These are phyloP conservation scores for Apodemia zela DNA, from an alignment of 2,888 invertebrate genomes.

Conservation along the genomic window DNA sequence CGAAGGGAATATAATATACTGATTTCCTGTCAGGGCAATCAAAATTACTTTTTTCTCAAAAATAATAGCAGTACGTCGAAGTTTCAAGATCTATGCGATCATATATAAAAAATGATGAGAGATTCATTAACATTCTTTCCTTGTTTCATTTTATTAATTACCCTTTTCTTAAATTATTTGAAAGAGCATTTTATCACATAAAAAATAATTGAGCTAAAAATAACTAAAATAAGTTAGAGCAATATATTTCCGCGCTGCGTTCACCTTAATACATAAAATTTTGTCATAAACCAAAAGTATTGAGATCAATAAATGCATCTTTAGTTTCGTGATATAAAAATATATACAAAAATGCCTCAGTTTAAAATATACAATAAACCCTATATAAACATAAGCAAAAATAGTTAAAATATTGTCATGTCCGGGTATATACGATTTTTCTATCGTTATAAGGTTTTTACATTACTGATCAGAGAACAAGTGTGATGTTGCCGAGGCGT, in stretches of 20 bases:
- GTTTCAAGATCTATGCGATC: too few relatives aligned
- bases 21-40: too few relatives aligned
- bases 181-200: not conserved
- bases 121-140: too few relatives aligned
- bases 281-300: constrained; percentile 14
- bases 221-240: not conserved
- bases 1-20: too few relatives aligned
- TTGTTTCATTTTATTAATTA: too few relatives aligned
- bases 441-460: too few relatives aligned
- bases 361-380: not conserved
- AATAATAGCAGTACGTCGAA: too few relatives aligned
- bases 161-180: not conserved
- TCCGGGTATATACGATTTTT: not conserved
- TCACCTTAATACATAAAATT: constrained; percentile 2
- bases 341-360: not conserved
- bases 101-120: too few relatives aligned
- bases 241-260: not conserved
- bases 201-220: constrained; percentile 3
- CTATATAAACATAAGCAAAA: not conserved
- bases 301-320: constrained; percentile 21
- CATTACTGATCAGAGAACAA: too few relatives aligned
- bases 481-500: too few relatives aligned
- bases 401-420: not conserved
- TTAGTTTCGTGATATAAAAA: constrained; percentile 6
- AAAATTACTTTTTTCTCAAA: too few relatives aligned